phyloP scores from a whole-genome alignment of 2,797 vertebrate species.

The Silurus aristotelis region DNA sequence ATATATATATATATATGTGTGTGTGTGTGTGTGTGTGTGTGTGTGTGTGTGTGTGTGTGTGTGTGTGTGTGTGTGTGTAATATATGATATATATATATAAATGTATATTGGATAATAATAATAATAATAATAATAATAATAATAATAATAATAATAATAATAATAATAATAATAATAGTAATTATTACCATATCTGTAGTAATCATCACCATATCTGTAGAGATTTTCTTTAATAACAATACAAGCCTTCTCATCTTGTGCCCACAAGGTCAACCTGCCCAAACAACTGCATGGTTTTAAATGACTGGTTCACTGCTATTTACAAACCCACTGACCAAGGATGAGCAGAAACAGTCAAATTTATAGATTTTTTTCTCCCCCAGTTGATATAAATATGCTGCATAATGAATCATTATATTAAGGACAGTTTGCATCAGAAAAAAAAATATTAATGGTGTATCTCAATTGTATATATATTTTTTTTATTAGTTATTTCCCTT shows the following conservation, averaged over 20 bases:
- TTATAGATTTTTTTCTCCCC: neutral
- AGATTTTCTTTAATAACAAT: no score
- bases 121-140: neutral
- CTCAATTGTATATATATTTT: neutral
- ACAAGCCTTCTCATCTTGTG: neutral
- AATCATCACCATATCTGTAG: no score
- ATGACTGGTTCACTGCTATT: constrained; percentile 1
- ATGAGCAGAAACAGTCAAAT: neutral
- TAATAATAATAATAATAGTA: neutral
- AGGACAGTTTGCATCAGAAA: neutral
- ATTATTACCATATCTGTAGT: no score
- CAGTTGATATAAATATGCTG: no score
- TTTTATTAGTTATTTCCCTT: neutral
- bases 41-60: no score
- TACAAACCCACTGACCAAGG: neutral
- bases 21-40: no score
- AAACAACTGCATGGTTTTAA: no score
- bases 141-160: neutral
- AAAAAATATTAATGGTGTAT: neutral
- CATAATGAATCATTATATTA: neutral
- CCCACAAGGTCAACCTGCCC: neutral
- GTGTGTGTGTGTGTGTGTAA: no score
- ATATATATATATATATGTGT: no score
- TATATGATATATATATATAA: no score
- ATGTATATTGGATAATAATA: neutral